Evolutionary conservation across 53 echinoderm and acorn worm species (phyloP).

Genomic region (Holothuria scabra): DNA sequence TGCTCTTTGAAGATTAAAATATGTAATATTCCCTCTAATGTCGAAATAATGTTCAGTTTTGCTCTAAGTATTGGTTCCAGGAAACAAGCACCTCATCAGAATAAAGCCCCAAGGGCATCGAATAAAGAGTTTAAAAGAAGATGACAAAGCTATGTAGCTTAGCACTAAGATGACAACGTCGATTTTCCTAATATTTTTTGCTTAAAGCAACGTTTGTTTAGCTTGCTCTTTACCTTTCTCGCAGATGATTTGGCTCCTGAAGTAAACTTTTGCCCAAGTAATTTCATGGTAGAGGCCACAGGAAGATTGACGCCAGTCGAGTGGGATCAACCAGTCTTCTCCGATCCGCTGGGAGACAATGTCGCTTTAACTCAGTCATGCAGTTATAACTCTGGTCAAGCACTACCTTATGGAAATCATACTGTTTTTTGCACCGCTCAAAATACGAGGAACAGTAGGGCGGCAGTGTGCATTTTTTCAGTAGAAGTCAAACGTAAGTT

Average conservation of each 20-base stretch:
- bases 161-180: too few relatives aligned
- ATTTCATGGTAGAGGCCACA: constrained; percentile 41
- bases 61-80: too few relatives aligned
- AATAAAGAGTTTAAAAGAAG: too few relatives aligned
- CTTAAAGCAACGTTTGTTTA: too few relatives aligned
- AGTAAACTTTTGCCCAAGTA: constrained; percentile 64
- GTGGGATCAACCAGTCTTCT: constrained; percentile 67
- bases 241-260: constrained; percentile 71
- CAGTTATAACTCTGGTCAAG: constrained; percentile 44
- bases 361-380: constrained; percentile 55
- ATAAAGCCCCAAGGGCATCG: too few relatives aligned
- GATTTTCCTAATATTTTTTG: too few relatives aligned
- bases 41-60: too few relatives aligned
- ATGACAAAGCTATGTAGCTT: too few relatives aligned
- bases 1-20: too few relatives aligned
- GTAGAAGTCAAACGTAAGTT: constrained; percentile 72
- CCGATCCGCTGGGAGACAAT: constrained; percentile 65
- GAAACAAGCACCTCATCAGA: too few relatives aligned
- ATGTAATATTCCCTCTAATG: too few relatives aligned
- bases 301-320: constrained; percentile 36
- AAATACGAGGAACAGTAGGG: constrained; percentile 68
- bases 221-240: too few relatives aligned
- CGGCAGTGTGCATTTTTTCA: constrained; percentile 65
- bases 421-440: constrained; percentile 65
- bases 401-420: constrained; percentile 57